Evolutionary conservation across 2,888 invertebrate genomes (phyloP).

Genomic region (Lepidochrysops patricia): DNA sequence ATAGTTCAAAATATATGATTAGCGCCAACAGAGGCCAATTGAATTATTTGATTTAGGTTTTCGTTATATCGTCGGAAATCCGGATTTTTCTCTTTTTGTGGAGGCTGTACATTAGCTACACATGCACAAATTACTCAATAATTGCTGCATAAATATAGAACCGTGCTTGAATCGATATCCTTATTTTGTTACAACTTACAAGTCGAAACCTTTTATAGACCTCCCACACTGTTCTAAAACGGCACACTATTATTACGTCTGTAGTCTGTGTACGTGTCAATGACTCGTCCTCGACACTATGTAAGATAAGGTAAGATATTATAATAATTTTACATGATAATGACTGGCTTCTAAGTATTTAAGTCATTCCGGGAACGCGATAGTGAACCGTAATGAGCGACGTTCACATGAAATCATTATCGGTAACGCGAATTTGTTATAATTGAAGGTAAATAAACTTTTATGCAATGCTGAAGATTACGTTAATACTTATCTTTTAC

Average conservation of each 20-base stretch:
- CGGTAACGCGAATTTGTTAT: constrained; percentile 3
- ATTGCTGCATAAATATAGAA: too few relatives aligned
- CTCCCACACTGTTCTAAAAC: background rate
- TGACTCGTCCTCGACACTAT: constrained; percentile 1
- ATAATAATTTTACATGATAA: constrained; percentile 22
- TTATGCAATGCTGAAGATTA: background rate
- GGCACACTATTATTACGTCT: background rate
- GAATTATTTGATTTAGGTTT: too few relatives aligned
- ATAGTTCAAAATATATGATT: too few relatives aligned
- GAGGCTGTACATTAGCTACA: too few relatives aligned
- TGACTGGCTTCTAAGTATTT: constrained; percentile 22
- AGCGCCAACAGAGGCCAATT: too few relatives aligned
- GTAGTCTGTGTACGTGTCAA: background rate
- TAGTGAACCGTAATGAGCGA: constrained; percentile 14
- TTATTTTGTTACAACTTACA: too few relatives aligned
- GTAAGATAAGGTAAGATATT: constrained; percentile 5
- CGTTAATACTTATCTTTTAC: background rate
- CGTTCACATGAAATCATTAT: constrained; percentile 16
- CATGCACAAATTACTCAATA: too few relatives aligned
- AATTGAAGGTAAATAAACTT: constrained; percentile 12
- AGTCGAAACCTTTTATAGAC: background rate
- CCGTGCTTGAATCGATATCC: too few relatives aligned
- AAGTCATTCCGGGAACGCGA: constrained; percentile 24
- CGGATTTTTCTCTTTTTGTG: too few relatives aligned
- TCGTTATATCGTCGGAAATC: too few relatives aligned